These are phyloP conservation scores for Drosophila antonietae DNA, from an alignment of 2,888 invertebrate species.

Conservation along the genomic window DNA sequence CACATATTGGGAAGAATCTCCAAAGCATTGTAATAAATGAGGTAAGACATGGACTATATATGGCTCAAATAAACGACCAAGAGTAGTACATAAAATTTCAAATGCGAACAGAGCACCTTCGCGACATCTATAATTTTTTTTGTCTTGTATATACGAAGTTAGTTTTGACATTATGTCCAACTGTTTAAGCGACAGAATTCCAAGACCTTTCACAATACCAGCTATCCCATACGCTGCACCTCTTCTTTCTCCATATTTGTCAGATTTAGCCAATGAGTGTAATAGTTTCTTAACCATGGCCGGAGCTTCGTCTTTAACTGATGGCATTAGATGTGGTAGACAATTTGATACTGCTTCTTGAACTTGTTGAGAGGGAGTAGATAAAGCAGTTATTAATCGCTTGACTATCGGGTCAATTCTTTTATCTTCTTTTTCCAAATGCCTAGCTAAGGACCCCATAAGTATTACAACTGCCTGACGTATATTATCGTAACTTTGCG, in stretches of 20 bases:
- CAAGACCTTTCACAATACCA: slow-evolving; percentile 98
- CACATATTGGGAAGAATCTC: slow-evolving; percentile 97
- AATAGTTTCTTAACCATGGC: slow-evolving; percentile 94
- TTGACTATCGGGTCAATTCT: slow-evolving; percentile 97
- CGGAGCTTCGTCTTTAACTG: slow-evolving; percentile 95
- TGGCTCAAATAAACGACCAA: slow-evolving; percentile 98
- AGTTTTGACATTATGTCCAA: slow-evolving; percentile 97
- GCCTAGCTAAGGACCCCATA: slow-evolving; percentile 98
- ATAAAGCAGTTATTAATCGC: slow-evolving; percentile 94
- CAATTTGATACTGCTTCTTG: slow-evolving; percentile 99
- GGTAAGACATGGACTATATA: slow-evolving; percentile 99
- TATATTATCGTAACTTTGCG: slow-evolving; percentile 95
- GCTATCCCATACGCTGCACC: slow-evolving; percentile 99
- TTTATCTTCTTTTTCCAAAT: slow-evolving; percentile 95
- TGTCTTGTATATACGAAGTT: slow-evolving; percentile 97
- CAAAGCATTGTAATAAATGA: slow-evolving; percentile 96
- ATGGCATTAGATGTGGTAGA: slow-evolving; percentile 95
- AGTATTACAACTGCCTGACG: slow-evolving; percentile 98
- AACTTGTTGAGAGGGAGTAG: slow-evolving; percentile 98
- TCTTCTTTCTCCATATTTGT: slow-evolving; percentile 92
- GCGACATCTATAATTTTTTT: slow-evolving; percentile 96
- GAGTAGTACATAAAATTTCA: slow-evolving; percentile 95
- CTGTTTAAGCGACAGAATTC: slow-evolving; percentile 97
- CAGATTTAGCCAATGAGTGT: slow-evolving; percentile 94
- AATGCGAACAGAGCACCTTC: slow-evolving; percentile 99